A percentile compares a stretch with the other conserved stretches of the same genome.
Evolutionary conservation across 2,797 vertebrate genomes (phyloP).

Genomic region (Odontamblyopus lacepedii): DNA sequence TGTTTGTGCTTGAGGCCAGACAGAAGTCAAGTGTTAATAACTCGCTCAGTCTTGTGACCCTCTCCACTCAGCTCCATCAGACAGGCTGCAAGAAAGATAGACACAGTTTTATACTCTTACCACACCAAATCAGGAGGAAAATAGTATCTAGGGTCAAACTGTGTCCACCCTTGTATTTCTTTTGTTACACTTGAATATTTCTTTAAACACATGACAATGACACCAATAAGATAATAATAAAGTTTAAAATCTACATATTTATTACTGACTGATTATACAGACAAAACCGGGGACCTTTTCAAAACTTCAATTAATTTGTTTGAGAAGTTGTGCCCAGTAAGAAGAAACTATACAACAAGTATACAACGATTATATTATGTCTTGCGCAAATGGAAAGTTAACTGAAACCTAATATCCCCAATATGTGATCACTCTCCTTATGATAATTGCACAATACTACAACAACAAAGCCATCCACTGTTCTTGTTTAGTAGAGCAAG

Average conservation of each 20-base stretch:
- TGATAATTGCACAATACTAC: background rate
- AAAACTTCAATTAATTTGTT: too few relatives aligned
- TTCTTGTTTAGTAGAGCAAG: background rate
- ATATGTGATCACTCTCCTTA: background rate
- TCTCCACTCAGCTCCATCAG: conserved; percentile 43
- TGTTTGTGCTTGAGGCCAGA: conserved; percentile 63
- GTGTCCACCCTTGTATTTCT: background rate
- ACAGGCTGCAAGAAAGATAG: conserved; percentile 19
- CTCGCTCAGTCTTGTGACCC: conserved; percentile 63
- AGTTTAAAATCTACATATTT: too few relatives aligned
- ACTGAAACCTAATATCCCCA: background rate
- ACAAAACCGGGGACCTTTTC: too few relatives aligned
- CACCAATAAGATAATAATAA: background rate
- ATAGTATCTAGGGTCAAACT: background rate
- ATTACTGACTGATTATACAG: too few relatives aligned
- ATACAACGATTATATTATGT: too few relatives aligned
- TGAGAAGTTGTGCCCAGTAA: too few relatives aligned
- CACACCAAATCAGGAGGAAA: conserved; percentile 6
- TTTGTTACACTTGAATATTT: background rate
- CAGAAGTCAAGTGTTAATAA: conserved; percentile 78
- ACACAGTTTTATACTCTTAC: conserved; percentile 10
- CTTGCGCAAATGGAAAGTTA: background rate
- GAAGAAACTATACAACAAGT: too few relatives aligned
- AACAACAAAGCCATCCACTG: background rate
- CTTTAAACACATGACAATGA: background rate